These are phyloP conservation scores for Neopipo cinnamomea DNA, from an alignment of 2,113 vertebrate genomes.

Conservation along the genomic window DNA sequence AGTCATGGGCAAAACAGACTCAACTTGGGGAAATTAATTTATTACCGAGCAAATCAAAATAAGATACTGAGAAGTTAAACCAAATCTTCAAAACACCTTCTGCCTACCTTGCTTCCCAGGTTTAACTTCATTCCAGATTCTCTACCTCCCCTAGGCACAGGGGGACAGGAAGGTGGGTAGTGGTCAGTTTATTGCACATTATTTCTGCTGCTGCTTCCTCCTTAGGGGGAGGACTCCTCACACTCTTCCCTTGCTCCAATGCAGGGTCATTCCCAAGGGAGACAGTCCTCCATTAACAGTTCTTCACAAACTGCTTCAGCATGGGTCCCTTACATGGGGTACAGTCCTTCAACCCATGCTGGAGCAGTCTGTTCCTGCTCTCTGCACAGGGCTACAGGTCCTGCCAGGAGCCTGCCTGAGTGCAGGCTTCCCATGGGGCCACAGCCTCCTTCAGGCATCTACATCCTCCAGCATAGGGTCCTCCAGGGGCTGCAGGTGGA, in stretches of 20 bases:
- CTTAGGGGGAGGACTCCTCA: background rate
- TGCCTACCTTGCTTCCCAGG: background rate
- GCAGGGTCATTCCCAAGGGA: background rate
- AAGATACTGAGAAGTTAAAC: background rate
- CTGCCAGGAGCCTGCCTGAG: background rate
- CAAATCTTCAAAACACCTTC: background rate
- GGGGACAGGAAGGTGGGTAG: background rate
- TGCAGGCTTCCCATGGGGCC: background rate
- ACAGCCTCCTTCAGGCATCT: background rate
- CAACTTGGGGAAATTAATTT: background rate
- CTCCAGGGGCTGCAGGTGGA: background rate
- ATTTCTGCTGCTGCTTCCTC: background rate
- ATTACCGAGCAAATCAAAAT: background rate
- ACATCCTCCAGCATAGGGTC: accelerated
- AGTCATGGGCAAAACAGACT: background rate
- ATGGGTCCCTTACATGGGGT: background rate
- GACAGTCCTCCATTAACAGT: background rate
- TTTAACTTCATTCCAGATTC: background rate
- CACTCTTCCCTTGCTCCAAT: background rate
- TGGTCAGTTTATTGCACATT: background rate
- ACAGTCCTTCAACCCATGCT: background rate
- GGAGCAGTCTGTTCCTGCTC: background rate
- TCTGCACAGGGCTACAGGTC: background rate
- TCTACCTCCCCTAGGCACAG: background rate
- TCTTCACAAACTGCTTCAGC: background rate